A percentile compares a stretch with the other conserved stretches of the same genome.
These are phyloP conservation scores for Cyanocitta stelleri DNA, from an alignment of 2,113 vertebrate species.

Conservation along the genomic window DNA sequence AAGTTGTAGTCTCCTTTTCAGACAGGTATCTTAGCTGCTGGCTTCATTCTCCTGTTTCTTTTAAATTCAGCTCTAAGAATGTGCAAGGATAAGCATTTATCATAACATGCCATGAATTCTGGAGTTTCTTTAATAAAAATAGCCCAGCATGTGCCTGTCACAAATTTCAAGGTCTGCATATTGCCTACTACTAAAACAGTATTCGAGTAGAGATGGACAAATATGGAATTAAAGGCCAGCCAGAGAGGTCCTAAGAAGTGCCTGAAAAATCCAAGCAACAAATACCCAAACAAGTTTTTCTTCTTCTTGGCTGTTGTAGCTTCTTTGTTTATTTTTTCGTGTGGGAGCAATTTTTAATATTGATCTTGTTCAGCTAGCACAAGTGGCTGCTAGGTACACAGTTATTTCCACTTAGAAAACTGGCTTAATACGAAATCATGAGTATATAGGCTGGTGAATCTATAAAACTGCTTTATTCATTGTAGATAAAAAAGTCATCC, in stretches of 20 bases:
- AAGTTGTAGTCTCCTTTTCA: neutral
- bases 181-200: neutral
- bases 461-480: neutral
- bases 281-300: neutral
- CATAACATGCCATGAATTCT: conserved; percentile 8
- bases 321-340: neutral
- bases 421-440: neutral
- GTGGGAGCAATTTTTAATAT: neutral
- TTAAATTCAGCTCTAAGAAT: conserved; percentile 16
- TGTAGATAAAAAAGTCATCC: neutral
- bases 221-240: neutral
- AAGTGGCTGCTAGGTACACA: neutral
- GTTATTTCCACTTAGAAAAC: neutral
- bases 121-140: conserved; percentile 55
- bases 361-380: neutral
- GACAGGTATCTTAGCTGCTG: neutral
- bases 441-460: neutral
- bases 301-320: neutral
- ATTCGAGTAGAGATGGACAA: neutral
- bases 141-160: conserved; percentile 29
- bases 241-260: neutral
- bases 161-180: neutral
- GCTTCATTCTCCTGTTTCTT: neutral
- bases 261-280: neutral
- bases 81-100: conserved; percentile 43